These are phyloP conservation scores for Metellina segmentata DNA, from an alignment of 2,888 invertebrate genomes.

Conservation along the genomic window DNA sequence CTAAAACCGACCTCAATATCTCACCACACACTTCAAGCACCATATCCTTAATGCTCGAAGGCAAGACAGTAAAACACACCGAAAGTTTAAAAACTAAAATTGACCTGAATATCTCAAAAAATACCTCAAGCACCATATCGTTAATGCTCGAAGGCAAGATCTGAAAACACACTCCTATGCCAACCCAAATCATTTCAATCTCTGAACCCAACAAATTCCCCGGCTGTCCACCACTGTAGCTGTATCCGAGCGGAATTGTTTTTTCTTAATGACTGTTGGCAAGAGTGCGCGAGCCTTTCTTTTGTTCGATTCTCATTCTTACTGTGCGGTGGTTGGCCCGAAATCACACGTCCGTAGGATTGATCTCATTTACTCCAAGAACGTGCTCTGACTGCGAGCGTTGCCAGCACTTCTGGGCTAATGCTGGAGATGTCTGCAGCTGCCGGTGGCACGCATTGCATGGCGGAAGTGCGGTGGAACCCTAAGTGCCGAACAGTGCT, in stretches of 20 bases:
- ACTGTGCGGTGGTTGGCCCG: constrained; percentile 34
- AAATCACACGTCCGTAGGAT: constrained; percentile 64
- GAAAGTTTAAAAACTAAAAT: no score
- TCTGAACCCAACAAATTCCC: constrained; percentile 6
- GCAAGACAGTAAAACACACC: no score
- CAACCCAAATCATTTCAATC: background rate
- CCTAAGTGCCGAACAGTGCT: constrained; percentile 4
- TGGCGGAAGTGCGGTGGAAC: constrained; percentile 9
- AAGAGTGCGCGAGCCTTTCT: constrained; percentile 42
- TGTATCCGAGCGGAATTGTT: constrained; percentile 38
- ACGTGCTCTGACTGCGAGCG: constrained; percentile 55
- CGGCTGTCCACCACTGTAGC: background rate
- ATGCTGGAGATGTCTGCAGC: constrained; percentile 30
- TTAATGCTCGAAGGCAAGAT: no score
- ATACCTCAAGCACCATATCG: no score
- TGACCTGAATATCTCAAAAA: no score
- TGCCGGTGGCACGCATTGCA: constrained; percentile 32
- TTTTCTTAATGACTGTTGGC: constrained; percentile 54
- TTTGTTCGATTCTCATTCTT: constrained; percentile 55
- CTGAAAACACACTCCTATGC: no score
- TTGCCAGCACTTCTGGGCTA: constrained; percentile 9
- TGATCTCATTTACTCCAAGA: constrained; percentile 64
- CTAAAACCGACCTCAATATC: no score
- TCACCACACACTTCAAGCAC: no score
- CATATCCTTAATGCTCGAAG: no score